These are phyloP conservation scores for Crioceris asparagi DNA, from an alignment of 2,888 invertebrate species.

Conservation along the genomic window DNA sequence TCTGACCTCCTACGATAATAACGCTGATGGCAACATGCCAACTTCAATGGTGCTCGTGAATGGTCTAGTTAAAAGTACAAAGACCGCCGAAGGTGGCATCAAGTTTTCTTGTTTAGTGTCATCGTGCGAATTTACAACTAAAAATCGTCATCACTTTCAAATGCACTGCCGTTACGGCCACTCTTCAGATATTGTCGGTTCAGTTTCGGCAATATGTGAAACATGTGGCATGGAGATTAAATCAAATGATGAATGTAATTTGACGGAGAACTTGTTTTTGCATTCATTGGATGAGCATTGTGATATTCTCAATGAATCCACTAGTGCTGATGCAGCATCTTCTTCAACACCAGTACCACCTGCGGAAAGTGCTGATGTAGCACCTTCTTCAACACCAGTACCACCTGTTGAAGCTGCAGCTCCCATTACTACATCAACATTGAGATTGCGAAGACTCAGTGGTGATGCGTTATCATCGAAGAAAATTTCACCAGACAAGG, in stretches of 20 bases:
- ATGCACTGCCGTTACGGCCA: conserved; percentile 32
- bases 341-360: too few relatives aligned
- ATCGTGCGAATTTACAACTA: conserved; percentile 28
- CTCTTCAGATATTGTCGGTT: conserved; percentile 8
- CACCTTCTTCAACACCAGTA: too few relatives aligned
- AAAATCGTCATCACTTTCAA: conserved; percentile 26
- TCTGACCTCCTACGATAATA: too few relatives aligned
- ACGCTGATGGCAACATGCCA: neutral
- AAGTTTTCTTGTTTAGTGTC: conserved; percentile 30
- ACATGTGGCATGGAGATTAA: conserved; percentile 18
- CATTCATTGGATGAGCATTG: conserved; percentile 20
- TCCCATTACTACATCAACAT: too few relatives aligned
- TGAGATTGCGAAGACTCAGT: conserved; percentile 38
- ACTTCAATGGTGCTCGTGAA: conserved; percentile 15
- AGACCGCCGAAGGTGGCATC: conserved; percentile 14
- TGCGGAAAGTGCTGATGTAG: too few relatives aligned
- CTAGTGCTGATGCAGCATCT: neutral
- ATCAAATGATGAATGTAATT: conserved; percentile 11
- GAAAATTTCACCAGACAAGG: conserved; percentile 22
- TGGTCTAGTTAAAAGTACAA: conserved; percentile 22
- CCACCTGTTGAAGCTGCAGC: too few relatives aligned
- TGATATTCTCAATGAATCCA: neutral
- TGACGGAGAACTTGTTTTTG: conserved; percentile 22
- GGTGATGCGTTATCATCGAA: conserved; percentile 38
- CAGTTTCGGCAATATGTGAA: conserved; percentile 18